Evolutionary conservation across 2,797 vertebrate genomes (phyloP).

Genomic region (Poeciliopsis infans): DNA sequence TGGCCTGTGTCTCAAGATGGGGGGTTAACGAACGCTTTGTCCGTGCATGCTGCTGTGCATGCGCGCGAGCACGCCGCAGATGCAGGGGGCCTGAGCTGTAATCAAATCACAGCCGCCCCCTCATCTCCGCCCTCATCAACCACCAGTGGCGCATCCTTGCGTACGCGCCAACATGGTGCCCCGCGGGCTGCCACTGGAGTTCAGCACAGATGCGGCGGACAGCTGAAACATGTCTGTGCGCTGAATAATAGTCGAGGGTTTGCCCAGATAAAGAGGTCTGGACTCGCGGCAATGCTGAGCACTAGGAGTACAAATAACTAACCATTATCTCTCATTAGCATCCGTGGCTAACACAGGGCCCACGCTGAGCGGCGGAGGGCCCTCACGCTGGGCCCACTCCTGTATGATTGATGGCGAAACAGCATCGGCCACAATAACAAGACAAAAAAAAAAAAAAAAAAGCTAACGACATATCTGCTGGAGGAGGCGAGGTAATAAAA

Average conservation of each 20-base stretch:
- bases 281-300: slow-evolving; percentile 56
- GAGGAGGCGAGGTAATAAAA: slow-evolving; percentile 63
- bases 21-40: slow-evolving; percentile 61
- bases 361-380: slow-evolving; percentile 61
- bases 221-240: slow-evolving; percentile 9
- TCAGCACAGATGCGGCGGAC: neutral
- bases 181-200: slow-evolving; percentile 30
- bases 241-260: slow-evolving; percentile 56
- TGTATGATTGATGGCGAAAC: slow-evolving; percentile 73
- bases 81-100: slow-evolving; percentile 62
- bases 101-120: slow-evolving; percentile 73
- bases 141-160: slow-evolving; percentile 62
- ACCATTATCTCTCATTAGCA: slow-evolving; percentile 82
- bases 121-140: slow-evolving; percentile 76
- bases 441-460: slow-evolving; percentile 40
- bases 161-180: slow-evolving; percentile 37
- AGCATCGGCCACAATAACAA: slow-evolving; percentile 58
- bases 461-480: slow-evolving; percentile 56
- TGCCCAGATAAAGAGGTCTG: slow-evolving; percentile 67
- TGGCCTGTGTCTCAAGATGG: slow-evolving; percentile 54
- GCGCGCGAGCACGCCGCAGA: slow-evolving; percentile 19
- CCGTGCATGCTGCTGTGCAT: neutral
- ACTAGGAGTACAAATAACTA: slow-evolving; percentile 69
- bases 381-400: slow-evolving; percentile 68
- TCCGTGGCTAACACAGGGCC: slow-evolving; percentile 69